Percentiles rank a stretch among this genome's conserved stretches.
Conservation (phyloP, 2,888 invertebrate species). For the Adela reaumurella region DNA sequence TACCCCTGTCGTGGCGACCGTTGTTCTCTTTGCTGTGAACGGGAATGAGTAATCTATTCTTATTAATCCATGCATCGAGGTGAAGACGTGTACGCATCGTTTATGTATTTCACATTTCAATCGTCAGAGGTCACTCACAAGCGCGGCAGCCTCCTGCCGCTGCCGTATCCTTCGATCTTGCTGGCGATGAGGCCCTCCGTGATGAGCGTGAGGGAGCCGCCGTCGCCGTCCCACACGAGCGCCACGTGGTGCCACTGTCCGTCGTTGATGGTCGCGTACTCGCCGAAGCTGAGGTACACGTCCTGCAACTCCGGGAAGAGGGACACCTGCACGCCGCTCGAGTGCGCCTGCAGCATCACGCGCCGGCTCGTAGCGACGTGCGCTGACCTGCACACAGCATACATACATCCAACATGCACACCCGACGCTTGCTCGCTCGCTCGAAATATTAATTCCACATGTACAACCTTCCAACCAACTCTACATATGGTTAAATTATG, state of each 20-base stretch:
- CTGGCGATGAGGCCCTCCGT: conserved; percentile 96
- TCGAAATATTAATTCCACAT: no score
- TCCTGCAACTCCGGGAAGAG: conserved; percentile 85
- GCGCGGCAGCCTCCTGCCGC: conserved; percentile 75
- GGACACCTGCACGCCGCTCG: conserved; percentile 89
- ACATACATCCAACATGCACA: no score
- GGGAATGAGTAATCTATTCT: no score
- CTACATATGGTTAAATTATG: no score
- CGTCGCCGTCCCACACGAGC: conserved; percentile 88
- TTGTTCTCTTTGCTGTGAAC: no score
- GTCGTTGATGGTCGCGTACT: conserved; percentile 91
- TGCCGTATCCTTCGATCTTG: conserved; percentile 84
- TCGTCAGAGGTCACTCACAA: no score
- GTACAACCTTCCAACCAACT: no score
- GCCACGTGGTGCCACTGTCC: conserved; percentile 97
- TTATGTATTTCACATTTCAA: neutral
- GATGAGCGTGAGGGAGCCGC: conserved; percentile 82
- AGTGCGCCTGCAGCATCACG: conserved; percentile 86
- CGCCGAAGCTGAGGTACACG: conserved; percentile 85
- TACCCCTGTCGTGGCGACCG: no score
- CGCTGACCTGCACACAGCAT: conserved; percentile 54
- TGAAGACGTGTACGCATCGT: neutral
- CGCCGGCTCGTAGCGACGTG: conserved; percentile 74
- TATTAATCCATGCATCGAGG: no score
- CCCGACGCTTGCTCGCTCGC: no score